Evolutionary conservation across 2,113 vertebrate species (phyloP).

Genomic region (Microcebus lehilahytsara): DNA sequence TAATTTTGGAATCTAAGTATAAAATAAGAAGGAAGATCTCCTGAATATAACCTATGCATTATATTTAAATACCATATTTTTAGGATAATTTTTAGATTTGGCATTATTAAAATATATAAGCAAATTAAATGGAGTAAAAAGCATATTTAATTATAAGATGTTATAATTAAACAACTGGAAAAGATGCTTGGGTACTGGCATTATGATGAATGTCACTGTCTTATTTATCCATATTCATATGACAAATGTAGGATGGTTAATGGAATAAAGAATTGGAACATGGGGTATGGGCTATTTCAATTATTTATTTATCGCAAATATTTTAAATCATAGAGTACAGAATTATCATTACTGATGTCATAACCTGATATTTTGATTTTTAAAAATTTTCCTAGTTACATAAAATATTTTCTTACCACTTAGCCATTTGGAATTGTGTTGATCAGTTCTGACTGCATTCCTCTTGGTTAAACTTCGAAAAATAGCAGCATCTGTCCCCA

Average conservation of each 20-base stretch:
- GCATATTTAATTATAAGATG: not conserved
- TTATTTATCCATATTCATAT: not conserved
- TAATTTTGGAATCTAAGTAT: not conserved
- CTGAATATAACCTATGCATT: not conserved
- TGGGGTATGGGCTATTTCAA: not conserved
- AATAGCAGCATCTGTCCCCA: constrained; percentile 98
- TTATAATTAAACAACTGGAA: not conserved
- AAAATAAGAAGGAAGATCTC: not conserved
- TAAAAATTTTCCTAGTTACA: not conserved
- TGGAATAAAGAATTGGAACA: not conserved
- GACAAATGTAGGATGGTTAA: not conserved
- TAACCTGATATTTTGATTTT: not conserved
- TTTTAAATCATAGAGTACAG: not conserved
- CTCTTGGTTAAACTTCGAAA: constrained; percentile 96
- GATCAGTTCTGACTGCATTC: constrained; percentile 96
- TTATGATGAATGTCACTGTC: not conserved
- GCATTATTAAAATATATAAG: not conserved
- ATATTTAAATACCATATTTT: not conserved
- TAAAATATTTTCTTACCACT: constrained; percentile 89
- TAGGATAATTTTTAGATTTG: not conserved
- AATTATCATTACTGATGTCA: not conserved
- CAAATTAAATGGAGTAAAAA: not conserved
- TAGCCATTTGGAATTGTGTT: constrained; percentile 99
- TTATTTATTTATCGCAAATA: not conserved
- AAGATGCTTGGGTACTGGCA: not conserved